These are phyloP conservation scores for roundworm (Caenorhabditis elegans) DNA, from an alignment of 1,140 invertebrate species.

Conservation along the genomic window WBcel235 BX284603.4:6051501-6052000, in stretches of 20 bases:
- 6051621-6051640: not conserved
- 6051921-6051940: too few relatives aligned
- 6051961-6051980: not conserved
- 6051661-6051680: not conserved
- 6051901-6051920: not conserved
- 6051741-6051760: not conserved
- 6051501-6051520: too few relatives aligned
- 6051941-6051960: too few relatives aligned
- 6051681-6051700: not conserved
- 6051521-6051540: not conserved
- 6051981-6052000: not conserved
- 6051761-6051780: not conserved
- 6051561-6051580: not conserved
- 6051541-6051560: not conserved
- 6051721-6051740: not conserved
- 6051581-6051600: not conserved
- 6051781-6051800: not conserved
- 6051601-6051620: not conserved
- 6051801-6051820: not conserved
- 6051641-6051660: not conserved
- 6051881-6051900: not conserved
- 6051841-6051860: not conserved
- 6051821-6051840: not conserved
- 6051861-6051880: not conserved
- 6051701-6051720: not conserved